phyloP scores from a whole-genome alignment of 2,888 invertebrate species.

The Tryphoninae sp. region DNA sequence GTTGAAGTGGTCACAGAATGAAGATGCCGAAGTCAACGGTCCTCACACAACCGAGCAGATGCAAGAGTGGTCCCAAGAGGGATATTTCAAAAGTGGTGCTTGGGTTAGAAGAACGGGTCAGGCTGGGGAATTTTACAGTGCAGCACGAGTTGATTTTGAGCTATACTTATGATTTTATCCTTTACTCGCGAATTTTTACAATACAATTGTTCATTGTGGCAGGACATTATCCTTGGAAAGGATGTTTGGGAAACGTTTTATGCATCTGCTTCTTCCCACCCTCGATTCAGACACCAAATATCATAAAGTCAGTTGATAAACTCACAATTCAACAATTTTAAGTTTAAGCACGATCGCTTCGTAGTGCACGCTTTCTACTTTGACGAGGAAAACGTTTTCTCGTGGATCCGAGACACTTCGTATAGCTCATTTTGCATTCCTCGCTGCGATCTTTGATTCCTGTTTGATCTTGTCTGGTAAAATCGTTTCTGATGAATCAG shows the following conservation, averaged over 20 bases:
- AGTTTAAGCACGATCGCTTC: background rate
- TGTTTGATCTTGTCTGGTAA: constrained; percentile 15
- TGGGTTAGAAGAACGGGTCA: constrained; percentile 92
- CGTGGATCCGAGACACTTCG: constrained; percentile 42
- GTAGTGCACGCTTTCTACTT: constrained; percentile 19
- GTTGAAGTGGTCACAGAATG: constrained; percentile 92
- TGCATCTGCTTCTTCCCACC: background rate
- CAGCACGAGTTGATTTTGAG: constrained; percentile 96
- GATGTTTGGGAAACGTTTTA: background rate
- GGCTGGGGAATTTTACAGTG: constrained; percentile 90
- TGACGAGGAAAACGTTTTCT: constrained; percentile 2
- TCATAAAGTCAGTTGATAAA: background rate
- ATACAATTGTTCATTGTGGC: background rate
- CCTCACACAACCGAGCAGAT: constrained; percentile 94
- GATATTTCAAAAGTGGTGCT: constrained; percentile 92
- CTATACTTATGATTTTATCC: constrained; percentile 87
- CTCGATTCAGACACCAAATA: background rate
- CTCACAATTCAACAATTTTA: constrained; percentile 7
- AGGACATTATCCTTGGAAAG: constrained; percentile 9
- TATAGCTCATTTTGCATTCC: constrained; percentile 42
- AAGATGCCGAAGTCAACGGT: constrained; percentile 89
- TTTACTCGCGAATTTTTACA: constrained; percentile 3
- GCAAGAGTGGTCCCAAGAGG: constrained; percentile 93
- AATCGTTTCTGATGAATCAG: constrained; percentile 19
- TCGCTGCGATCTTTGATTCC: constrained; percentile 22